Base-by-base conservation (phyloP, 1,140 invertebrate genomes). In the Trichomalopsis sarcophagae region DNA sequence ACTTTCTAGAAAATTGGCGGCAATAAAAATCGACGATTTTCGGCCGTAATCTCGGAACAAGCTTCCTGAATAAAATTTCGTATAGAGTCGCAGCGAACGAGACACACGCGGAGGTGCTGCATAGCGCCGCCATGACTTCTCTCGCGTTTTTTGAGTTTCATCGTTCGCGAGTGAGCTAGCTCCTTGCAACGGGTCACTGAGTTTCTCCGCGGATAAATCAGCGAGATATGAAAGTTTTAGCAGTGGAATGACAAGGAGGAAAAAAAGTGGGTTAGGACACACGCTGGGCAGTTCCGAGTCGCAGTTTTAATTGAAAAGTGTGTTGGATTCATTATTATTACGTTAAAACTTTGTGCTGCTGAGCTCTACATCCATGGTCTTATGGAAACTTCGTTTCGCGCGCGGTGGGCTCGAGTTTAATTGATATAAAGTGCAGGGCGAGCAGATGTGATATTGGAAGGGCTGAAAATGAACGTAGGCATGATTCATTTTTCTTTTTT, bases 121-220 rank as follows among this genome's bases (percentile, higher is more conserved):
- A 36, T 4, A 4, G 5, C 33, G 33, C 33, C 5, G 33, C 9
- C 44, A 13, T 11, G 5, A 47, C 44, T 47, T 13, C 13, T 47
- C 50, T 47, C 50, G 44, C 23, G 17, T 27, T 21, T 13, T 62
- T 55, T 62, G 17, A 73, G 21, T 75, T 14, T 36, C 30, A 66
- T 74, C 36, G 27, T 27, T 27, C 27, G 27, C 27, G 27, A 27
- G 27, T 2, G 55, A 62, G 17, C n/a, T 21, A 62, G 14, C 14
- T 62, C 27, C 17, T 62, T 62, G 33, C 21, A 80, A 30, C 84
- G 69, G 55, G 73, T 69, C 79, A 69, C 74, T 17, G 84, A 76
- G 79, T 85, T 85, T 85, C 79, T 81, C 84, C 36, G 36, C 44
- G 47, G 73, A 81, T 81, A 85, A 85, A 77, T 85, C 79, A 81